These are phyloP conservation scores for Thermophis baileyi DNA, from an alignment of 2,113 vertebrate genomes.

Conservation along the genomic window DNA sequence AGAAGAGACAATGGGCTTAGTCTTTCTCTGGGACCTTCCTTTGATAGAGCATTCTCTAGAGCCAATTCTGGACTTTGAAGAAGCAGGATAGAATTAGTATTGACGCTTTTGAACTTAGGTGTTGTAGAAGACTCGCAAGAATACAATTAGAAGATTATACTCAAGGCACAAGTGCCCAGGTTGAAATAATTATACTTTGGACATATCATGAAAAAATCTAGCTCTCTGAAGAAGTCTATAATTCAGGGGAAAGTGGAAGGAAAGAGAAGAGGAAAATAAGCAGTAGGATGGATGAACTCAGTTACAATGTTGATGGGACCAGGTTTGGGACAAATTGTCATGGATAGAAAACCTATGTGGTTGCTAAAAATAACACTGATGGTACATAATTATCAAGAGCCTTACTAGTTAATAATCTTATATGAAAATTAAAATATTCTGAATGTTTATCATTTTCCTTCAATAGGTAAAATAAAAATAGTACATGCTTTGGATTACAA, in stretches of 20 bases:
- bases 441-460: neutral
- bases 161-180: neutral
- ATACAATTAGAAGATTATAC: neutral
- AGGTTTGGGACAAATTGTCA: neutral
- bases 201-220: neutral
- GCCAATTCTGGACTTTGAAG: neutral
- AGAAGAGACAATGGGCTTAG: neutral
- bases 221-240: neutral
- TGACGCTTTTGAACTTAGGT: neutral
- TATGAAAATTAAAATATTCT: neutral
- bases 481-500: neutral
- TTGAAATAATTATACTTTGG: neutral
- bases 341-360: neutral
- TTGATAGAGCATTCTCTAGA: neutral
- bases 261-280: neutral
- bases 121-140: neutral
- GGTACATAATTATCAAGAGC: neutral
- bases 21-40: neutral
- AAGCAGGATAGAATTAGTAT: neutral
- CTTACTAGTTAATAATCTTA: neutral
- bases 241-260: neutral
- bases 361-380: neutral
- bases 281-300: neutral
- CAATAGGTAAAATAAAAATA: neutral
- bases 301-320: neutral